phyloP scores from a whole-genome alignment of 2,888 invertebrate genomes.

The Caenorhabditis uteleia region DNA sequence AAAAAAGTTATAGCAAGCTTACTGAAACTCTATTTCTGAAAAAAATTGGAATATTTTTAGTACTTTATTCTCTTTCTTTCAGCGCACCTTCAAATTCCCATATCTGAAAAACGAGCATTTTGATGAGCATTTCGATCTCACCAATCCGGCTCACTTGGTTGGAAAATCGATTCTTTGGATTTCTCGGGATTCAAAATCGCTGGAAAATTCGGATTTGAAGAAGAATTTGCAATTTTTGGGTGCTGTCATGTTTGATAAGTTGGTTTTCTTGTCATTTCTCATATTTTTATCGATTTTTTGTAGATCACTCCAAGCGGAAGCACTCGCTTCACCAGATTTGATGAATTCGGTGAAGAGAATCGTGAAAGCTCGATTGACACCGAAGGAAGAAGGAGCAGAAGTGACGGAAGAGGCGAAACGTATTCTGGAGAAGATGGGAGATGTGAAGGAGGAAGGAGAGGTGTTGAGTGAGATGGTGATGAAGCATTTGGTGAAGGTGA shows the following conservation, averaged over 20 bases:
- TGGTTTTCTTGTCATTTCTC: conserved; percentile 2
- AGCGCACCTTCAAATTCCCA: conserved; percentile 79
- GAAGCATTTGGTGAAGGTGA: conserved; percentile 18
- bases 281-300: too few species aligned
- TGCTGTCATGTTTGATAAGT: conserved; percentile 34
- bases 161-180: conserved; percentile 80
- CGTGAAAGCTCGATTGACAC: conserved; percentile 16
- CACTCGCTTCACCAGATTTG: conserved; percentile 6
- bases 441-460: neutral
- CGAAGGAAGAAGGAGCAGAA: conserved; percentile 31
- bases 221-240: conserved; percentile 35
- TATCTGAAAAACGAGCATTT: conserved; percentile 83
- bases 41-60: neutral
- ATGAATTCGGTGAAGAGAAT: conserved; percentile 17
- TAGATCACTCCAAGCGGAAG: conserved; percentile 5
- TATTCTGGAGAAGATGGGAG: conserved; percentile 31
- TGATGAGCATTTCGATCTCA: conserved; percentile 89
- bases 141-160: conserved; percentile 77
- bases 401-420: conserved; percentile 11
- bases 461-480: conserved; percentile 22
- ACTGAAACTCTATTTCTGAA: too few species aligned
- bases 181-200: conserved; percentile 35
- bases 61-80: conserved; percentile 15
- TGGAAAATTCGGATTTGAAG: conserved; percentile 13
- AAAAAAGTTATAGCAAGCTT: too few species aligned